Percentiles rank a stretch among this genome's conserved stretches.
Evolutionary conservation across 2,888 invertebrate species (phyloP).

Genomic region (Thera obeliscata): DNA sequence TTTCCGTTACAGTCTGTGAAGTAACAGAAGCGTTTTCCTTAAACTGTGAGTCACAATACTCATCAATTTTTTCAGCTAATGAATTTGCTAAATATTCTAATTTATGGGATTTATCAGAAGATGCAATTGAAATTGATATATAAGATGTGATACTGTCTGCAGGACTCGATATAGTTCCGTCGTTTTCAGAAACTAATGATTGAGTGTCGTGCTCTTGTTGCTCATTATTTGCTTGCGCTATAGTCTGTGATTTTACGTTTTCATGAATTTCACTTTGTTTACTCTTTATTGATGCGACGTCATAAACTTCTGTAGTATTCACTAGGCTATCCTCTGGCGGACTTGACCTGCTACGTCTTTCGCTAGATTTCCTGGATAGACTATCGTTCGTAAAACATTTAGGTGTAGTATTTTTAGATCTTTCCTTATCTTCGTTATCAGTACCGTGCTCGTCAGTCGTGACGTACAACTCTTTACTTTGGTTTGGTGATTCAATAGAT

Average conservation of each 20-base stretch:
- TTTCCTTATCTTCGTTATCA: slow-evolving; percentile 67
- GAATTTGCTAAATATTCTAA: slow-evolving; percentile 81
- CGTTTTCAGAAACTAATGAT: slow-evolving; percentile 77
- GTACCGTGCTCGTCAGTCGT: slow-evolving; percentile 71
- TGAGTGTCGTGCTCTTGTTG: slow-evolving; percentile 62
- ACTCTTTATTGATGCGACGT: slow-evolving; percentile 63
- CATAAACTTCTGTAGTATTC: slow-evolving; percentile 57
- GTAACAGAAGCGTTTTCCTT: slow-evolving; percentile 65
- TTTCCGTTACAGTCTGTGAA: slow-evolving; percentile 59
- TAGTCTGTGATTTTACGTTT: slow-evolving; percentile 38
- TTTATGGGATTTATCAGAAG: slow-evolving; percentile 80
- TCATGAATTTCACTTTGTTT: slow-evolving; percentile 50
- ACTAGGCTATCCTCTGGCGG: slow-evolving; percentile 45
- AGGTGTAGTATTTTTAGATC: slow-evolving; percentile 76
- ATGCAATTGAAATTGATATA: slow-evolving; percentile 79
- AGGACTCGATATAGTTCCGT: slow-evolving; percentile 77
- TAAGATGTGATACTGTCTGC: slow-evolving; percentile 82
- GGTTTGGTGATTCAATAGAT: slow-evolving; percentile 65
- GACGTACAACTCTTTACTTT: slow-evolving; percentile 72
- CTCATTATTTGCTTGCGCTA: slow-evolving; percentile 40
- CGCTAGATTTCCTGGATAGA: slow-evolving; percentile 63
- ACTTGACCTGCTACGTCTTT: slow-evolving; percentile 63
- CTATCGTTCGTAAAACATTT: slow-evolving; percentile 78
- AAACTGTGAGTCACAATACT: slow-evolving; percentile 80
- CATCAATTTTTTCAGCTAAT: slow-evolving; percentile 81